These are phyloP conservation scores for Drosophila nannoptera DNA, from an alignment of 1,140 invertebrate species.

Conservation along the genomic window DNA sequence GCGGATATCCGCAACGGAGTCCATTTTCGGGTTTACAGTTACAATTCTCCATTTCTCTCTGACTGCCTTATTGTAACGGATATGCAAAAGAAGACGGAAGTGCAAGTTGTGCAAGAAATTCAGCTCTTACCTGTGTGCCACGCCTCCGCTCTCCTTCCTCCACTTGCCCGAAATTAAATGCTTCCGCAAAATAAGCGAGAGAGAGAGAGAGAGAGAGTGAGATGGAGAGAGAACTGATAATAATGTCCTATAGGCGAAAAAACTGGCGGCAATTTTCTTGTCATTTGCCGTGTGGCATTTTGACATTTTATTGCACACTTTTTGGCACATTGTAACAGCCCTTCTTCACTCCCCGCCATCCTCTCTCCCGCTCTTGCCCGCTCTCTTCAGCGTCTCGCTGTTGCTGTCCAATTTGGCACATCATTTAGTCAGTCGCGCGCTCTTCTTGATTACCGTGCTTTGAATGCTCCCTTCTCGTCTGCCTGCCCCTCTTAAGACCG, in stretches of 20 bases:
- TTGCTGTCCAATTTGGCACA: slow-evolving; percentile 64
- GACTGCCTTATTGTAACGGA: slow-evolving; percentile 39
- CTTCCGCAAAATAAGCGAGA: slow-evolving; percentile 38
- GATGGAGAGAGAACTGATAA: neutral
- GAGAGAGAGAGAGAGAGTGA: no score
- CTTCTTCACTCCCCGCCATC: no score
- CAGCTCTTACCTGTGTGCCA: slow-evolving; percentile 28
- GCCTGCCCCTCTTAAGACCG: neutral
- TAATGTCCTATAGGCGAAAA: slow-evolving; percentile 5
- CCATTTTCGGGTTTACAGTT: slow-evolving; percentile 26
- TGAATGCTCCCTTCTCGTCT: slow-evolving; percentile 18
- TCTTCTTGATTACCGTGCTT: slow-evolving; percentile 18
- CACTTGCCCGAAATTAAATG: slow-evolving; percentile 63
- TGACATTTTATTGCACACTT: slow-evolving; percentile 69
- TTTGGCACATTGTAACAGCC: slow-evolving; percentile 35
- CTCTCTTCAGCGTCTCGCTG: slow-evolving; percentile 3
- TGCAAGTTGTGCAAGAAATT: slow-evolving; percentile 70
- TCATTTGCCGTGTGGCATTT: slow-evolving; percentile 65
- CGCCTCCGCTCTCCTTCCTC: neutral
- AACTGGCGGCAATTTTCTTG: slow-evolving; percentile 57
- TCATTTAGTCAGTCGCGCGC: slow-evolving; percentile 55
- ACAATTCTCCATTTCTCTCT: neutral
- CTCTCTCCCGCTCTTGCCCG: neutral
- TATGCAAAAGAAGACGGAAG: slow-evolving; percentile 74
- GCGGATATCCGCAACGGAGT: slow-evolving; percentile 69